Base-by-base conservation (phyloP, 2,113 vertebrate genomes). In the Halichoeres trimaculatus region DNA sequence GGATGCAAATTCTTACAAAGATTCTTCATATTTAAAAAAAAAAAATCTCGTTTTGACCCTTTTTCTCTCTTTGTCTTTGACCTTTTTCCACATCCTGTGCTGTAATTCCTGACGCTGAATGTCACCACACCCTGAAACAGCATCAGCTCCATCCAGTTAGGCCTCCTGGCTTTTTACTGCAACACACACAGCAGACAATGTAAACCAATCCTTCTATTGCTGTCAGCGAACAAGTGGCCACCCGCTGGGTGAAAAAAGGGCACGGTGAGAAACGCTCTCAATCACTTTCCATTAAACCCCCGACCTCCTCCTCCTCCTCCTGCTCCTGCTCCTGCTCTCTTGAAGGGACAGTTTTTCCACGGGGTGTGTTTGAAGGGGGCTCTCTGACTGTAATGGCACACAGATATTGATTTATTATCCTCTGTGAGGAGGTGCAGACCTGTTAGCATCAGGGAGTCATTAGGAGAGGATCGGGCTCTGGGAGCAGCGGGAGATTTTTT, bases 221-320 rank as follows among this genome's bases (percentile, higher is more conserved):
- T 93, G 93, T 95, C 93, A 94, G 87, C 16, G 89, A 50, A 48
- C 87, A 94, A 94, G 92, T 92, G 92, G 78, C 89, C 75, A 83
- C 94, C 93, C 85, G 90, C 93, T 88, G 93, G 88, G 92, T 87
- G 88, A 88, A 92, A 90, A 92, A 94, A 94, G 90, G 92, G 86
- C 86, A 89, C 76, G 82, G 90, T 79, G 90, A 91, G 89, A 93
- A 93, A 54, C 10, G 76, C 79, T 83, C 85, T 93, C 87, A 87
- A 92, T 94, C 93, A 88, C 90, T 89, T 88, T 91, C 90, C 92
- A 83, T 90, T 92, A 81, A 70, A 67, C 78, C 81, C 86, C 89
- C 71, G n/a, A n/a, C 57, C 58, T n/a, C n/a, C n/a, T n/a, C n/a
- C n/a, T n/a, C n/a, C n/a, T n/a, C n/a, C n/a, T n/a, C n/a, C n/a